phyloP scores from a whole-genome alignment of 2,888 invertebrate genomes.

The Diabrotica balteata region DNA sequence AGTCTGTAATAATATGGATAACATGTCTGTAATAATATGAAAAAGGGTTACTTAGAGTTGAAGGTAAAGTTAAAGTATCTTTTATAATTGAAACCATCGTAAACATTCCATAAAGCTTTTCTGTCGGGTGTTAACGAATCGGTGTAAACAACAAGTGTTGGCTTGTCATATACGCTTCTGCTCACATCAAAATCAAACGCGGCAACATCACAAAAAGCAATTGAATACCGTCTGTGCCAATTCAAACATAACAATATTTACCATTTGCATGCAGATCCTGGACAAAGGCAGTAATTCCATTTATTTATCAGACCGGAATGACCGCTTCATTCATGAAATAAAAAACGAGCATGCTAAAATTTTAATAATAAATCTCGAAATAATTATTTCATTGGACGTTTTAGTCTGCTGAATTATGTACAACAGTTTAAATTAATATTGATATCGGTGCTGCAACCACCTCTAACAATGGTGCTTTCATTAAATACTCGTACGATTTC shows the following conservation, averaged over 20 bases:
- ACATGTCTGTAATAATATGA: too few species aligned
- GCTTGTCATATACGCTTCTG: background rate
- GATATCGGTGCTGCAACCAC: background rate
- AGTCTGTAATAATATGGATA: too few species aligned
- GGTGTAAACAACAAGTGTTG: too few species aligned
- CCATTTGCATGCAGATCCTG: slow-evolving; percentile 26
- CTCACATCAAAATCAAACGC: background rate
- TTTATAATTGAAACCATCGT: too few species aligned
- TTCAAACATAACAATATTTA: slow-evolving; percentile 21
- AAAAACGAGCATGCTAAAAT: slow-evolving; percentile 14
- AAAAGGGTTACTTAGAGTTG: too few species aligned
- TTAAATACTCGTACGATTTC: background rate
- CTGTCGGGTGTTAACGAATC: too few species aligned
- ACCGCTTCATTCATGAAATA: slow-evolving; percentile 19
- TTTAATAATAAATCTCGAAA: slow-evolving; percentile 26
- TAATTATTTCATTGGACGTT: slow-evolving; percentile 25
- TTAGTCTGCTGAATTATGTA: slow-evolving; percentile 8
- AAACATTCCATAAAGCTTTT: too few species aligned
- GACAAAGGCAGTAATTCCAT: slow-evolving; percentile 34
- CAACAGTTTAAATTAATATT: slow-evolving; percentile 6
- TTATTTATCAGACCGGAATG: slow-evolving; percentile 31
- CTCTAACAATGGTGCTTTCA: background rate
- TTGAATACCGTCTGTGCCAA: slow-evolving; percentile 27
- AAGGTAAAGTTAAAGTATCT: too few species aligned
- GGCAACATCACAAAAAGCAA: slow-evolving; percentile 10